Evolutionary conservation across 2,113 vertebrate genomes (phyloP), one percentile per base, ranked within the genome.

Genomic region (Atlantisia rogersi): DNA sequence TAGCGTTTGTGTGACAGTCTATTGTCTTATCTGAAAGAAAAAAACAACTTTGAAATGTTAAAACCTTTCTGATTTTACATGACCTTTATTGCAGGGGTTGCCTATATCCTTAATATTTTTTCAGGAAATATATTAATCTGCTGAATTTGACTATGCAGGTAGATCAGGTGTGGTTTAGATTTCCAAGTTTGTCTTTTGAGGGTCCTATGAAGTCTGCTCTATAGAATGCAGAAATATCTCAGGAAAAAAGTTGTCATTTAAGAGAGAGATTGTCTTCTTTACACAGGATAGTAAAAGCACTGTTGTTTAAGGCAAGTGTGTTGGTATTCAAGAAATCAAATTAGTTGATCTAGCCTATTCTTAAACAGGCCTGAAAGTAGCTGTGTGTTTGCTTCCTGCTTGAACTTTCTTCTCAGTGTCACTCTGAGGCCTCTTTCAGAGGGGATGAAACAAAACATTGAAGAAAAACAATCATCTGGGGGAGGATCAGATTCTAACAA

Each of bases 101-200:
- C 15, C 10, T 58, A 0, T 74, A 12, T n/a, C 25, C 2, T 0
- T n/a, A 20, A 28, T 53, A 10, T 15, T 55, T 83, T 64, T 48
- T 52, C 32, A 91, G 67, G 39, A 69, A 64, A 32, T 31, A 10
- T 0, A 8, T 44, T 9, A 39, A 52, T 63, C 60, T 67, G 31
- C 35, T 73, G 46, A 71, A 76, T 58, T 10, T 88, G 82, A 7
- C 67, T 71, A 0, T 70, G 31, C 46, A 82, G 53, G 58, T 79
- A 76, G 75, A 35, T 71, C 37, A 63, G 63, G 15, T 3, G 1
- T 39, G 52, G 14, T 76, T 46, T 85, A 56, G 32, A 46, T 86
- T 76, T 77, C 50, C 13, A 82, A 0, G 39, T 35, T 59, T 86
- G 55, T 71, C n/a, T 90, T 90, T 65, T 62, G 52, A 78, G 46